These are phyloP conservation scores for Cyrtodaria siliqua DNA, from an alignment of 2,888 invertebrate species.

Conservation along the genomic window DNA sequence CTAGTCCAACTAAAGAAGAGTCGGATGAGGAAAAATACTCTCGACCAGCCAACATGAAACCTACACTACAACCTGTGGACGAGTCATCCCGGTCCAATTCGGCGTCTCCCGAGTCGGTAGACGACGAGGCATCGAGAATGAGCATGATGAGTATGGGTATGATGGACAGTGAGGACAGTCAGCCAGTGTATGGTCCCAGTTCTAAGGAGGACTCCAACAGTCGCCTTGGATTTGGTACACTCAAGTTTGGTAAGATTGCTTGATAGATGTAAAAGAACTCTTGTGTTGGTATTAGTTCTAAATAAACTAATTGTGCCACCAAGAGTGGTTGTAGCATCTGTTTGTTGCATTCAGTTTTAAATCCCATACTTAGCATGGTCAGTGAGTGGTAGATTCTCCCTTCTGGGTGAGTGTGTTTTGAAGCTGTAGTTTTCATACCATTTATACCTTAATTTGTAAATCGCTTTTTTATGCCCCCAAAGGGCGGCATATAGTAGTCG, in stretches of 20 bases:
- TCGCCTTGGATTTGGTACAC: conserved; percentile 77
- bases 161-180: conserved; percentile 68
- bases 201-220: conserved; percentile 69
- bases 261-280: too few species aligned
- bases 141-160: conserved; percentile 38
- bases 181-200: conserved; percentile 70
- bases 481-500: too few species aligned
- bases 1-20: conserved; percentile 52
- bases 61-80: conserved; percentile 67
- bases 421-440: too few species aligned
- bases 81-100: conserved; percentile 64
- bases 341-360: too few species aligned
- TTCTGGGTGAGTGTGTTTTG: too few species aligned
- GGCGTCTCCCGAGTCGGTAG: conserved; percentile 59
- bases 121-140: conserved; percentile 66
- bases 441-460: too few species aligned
- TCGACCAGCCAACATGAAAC: conserved; percentile 71
- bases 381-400: too few species aligned
- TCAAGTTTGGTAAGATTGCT: conserved; percentile 75
- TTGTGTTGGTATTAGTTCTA: too few species aligned
- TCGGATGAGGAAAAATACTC: conserved; percentile 52
- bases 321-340: too few species aligned
- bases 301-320: too few species aligned
- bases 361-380: too few species aligned
- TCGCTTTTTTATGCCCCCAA: too few species aligned